phyloP scores from a whole-genome alignment of 2,888 invertebrate species.

The Lapara coniferarum region DNA sequence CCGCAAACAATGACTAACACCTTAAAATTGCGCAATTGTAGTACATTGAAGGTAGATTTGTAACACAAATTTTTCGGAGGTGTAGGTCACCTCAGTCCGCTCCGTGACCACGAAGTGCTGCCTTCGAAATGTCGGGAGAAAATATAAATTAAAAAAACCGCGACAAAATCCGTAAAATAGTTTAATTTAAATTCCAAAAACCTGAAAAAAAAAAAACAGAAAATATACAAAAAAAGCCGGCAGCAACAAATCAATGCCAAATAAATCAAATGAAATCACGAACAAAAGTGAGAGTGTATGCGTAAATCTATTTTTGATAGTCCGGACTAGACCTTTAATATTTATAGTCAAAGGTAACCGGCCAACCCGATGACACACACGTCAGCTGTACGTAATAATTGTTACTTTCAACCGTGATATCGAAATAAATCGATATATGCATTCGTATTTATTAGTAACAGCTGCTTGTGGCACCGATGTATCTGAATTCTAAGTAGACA shows the following conservation, averaged over 20 bases:
- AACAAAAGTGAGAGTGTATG: not conserved
- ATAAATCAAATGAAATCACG: not conserved
- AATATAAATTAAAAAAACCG: no score
- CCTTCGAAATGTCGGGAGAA: no score
- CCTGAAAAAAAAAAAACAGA: no score
- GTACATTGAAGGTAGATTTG: no score
- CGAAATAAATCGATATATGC: constrained; percentile 18
- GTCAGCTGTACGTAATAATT: constrained; percentile 22
- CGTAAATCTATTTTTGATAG: not conserved
- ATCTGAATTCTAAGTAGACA: not conserved
- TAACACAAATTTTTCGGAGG: no score
- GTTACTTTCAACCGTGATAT: constrained; percentile 8
- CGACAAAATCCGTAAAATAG: no score
- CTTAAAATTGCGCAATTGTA: no score
- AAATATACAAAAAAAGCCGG: not conserved
- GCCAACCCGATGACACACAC: constrained; percentile 9
- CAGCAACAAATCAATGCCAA: not conserved
- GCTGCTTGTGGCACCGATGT: not conserved
- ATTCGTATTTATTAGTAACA: constrained; percentile 16
- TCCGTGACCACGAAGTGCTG: no score
- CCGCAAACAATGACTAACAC: no score
- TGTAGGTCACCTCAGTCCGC: no score
- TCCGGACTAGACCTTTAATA: no score
- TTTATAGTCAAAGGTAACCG: constrained; percentile 10
- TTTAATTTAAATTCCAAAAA: no score